Evolutionary conservation across 2,888 invertebrate genomes (phyloP).

Genomic region (Hypolimnas misippus): DNA sequence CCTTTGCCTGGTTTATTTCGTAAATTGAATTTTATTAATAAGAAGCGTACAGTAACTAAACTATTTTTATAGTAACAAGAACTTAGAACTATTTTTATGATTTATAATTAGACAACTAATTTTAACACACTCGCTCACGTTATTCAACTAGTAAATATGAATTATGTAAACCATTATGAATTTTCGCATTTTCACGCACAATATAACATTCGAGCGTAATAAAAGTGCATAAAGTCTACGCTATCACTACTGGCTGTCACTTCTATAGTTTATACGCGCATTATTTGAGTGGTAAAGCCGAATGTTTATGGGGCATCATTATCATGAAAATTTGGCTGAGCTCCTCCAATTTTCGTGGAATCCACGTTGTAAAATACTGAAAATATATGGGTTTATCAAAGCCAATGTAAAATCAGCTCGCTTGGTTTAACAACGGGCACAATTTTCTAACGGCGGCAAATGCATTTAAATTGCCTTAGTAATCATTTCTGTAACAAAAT

Average conservation of each 20-base stretch:
- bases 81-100: too few relatives aligned
- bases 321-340: slow-evolving; percentile 48
- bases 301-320: slow-evolving; percentile 49
- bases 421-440: slow-evolving; percentile 41
- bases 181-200: slow-evolving; percentile 21
- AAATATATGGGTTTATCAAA: slow-evolving; percentile 48
- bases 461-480: slow-evolving; percentile 45
- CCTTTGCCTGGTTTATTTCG: too few relatives aligned
- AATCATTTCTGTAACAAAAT: slow-evolving; percentile 44
- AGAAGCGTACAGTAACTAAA: too few relatives aligned
- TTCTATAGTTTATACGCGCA: slow-evolving; percentile 43
- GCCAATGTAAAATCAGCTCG: slow-evolving; percentile 41
- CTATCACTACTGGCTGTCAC: slow-evolving; percentile 42
- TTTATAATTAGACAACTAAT: too few relatives aligned
- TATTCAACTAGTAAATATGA: background rate
- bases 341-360: slow-evolving; percentile 48
- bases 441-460: slow-evolving; percentile 32
- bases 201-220: slow-evolving; percentile 28
- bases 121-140: too few relatives aligned
- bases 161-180: slow-evolving; percentile 3
- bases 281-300: slow-evolving; percentile 47
- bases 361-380: slow-evolving; percentile 48
- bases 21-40: too few relatives aligned
- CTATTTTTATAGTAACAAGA: too few relatives aligned
- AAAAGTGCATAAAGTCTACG: slow-evolving; percentile 38